Evolutionary conservation across 2,113 vertebrate genomes (phyloP).

Genomic region (Antennarius striatus): DNA sequence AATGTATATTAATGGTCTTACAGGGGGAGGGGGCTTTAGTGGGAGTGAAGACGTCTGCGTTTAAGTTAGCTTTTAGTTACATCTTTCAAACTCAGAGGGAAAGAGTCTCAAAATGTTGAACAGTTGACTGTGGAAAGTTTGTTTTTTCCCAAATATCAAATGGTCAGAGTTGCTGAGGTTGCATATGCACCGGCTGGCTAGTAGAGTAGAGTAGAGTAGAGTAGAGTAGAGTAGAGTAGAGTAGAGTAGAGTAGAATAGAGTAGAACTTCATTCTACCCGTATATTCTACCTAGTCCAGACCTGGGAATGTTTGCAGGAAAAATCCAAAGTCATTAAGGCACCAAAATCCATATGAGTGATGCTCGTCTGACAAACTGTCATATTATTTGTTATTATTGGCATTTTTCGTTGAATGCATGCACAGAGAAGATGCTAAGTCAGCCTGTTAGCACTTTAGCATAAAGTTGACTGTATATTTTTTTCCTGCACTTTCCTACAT

Average conservation of each 20-base stretch:
- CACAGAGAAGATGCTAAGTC: too few relatives aligned
- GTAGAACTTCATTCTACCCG: too few relatives aligned
- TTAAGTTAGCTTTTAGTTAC: slow-evolving; percentile 43
- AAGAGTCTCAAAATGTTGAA: slow-evolving; percentile 36
- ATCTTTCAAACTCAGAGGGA: slow-evolving; percentile 51
- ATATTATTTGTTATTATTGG: too few relatives aligned
- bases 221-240: too few relatives aligned
- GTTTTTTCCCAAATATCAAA: slow-evolving; percentile 6
- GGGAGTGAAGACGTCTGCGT: slow-evolving; percentile 63
- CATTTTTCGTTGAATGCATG: too few relatives aligned
- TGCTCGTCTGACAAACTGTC: too few relatives aligned
- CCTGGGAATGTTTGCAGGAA: slow-evolving; percentile 3
- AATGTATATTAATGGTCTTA: slow-evolving; percentile 73
- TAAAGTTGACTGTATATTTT: too few relatives aligned
- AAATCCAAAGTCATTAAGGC: neutral
- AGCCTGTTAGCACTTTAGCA: too few relatives aligned
- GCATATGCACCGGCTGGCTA: slow-evolving; percentile 23
- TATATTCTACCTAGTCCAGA: neutral
- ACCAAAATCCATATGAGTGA: neutral
- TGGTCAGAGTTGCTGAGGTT: slow-evolving; percentile 1
- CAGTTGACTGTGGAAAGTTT: slow-evolving; percentile 31
- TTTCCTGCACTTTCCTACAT: too few relatives aligned
- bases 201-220: too few relatives aligned
- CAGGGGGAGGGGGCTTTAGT: slow-evolving; percentile 56
- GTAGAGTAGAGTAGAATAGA: too few relatives aligned